Evolutionary conservation across 2,113 vertebrate species (phyloP).

Genomic region (Trematomus loennbergii): DNA sequence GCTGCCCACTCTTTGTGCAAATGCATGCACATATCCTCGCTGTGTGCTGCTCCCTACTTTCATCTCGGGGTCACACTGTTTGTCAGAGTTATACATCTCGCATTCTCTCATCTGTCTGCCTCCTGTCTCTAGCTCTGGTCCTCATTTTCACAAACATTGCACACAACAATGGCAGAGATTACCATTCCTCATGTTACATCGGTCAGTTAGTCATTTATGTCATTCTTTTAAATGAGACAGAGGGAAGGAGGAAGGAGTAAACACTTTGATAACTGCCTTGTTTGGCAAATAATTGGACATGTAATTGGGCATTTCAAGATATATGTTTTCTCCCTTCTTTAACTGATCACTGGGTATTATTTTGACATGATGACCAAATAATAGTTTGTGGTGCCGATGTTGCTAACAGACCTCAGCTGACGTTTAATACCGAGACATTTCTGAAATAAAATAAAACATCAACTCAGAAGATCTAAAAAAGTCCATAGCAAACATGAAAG

Average conservation of each 20-base stretch:
- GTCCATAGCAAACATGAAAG: background rate
- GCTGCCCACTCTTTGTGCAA: slow-evolving; percentile 41
- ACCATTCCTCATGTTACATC: slow-evolving; percentile 21
- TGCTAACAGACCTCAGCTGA: background rate
- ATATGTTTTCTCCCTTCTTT: background rate
- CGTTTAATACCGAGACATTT: background rate
- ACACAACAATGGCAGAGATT: slow-evolving; percentile 24
- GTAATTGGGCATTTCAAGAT: background rate
- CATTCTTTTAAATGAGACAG: slow-evolving; percentile 1
- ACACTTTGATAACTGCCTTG: background rate
- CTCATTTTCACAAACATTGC: slow-evolving; percentile 43
- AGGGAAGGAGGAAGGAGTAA: too few relatives aligned
- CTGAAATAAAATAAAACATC: background rate
- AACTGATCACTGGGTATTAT: background rate
- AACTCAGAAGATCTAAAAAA: background rate
- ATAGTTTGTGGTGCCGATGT: background rate
- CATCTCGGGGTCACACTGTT: slow-evolving; percentile 46
- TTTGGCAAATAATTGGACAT: slow-evolving; percentile 32
- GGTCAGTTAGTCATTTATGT: slow-evolving; percentile 21
- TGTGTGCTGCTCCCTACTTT: slow-evolving; percentile 20
- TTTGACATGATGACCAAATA: slow-evolving; percentile 4
- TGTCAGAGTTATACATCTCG: slow-evolving; percentile 58
- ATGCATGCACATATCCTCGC: slow-evolving; percentile 48
- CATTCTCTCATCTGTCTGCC: slow-evolving; percentile 5
- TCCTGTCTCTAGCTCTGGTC: slow-evolving; percentile 8